Evolutionary conservation across 2,888 invertebrate genomes (phyloP), one percentile per base, ranked within the genome.

Genomic region (Axea sp.): DNA sequence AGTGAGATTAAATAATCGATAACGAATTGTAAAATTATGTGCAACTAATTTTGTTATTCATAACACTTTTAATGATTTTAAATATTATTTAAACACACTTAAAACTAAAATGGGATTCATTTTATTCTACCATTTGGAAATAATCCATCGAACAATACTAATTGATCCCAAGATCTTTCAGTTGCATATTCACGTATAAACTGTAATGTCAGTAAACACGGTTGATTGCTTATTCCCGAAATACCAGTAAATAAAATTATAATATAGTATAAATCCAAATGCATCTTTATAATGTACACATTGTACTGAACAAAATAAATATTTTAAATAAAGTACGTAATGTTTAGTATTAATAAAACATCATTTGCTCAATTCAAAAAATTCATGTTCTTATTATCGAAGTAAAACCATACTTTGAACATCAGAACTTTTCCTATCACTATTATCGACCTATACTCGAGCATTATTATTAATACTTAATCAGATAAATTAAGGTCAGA

Each of bases 111-210:
- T n/a, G n/a, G n/a, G n/a, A n/a, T n/a, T n/a, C n/a, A n/a, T n/a
- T n/a, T n/a, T n/a, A n/a, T 39, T 15, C 77, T 60, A 84, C 84
- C 79, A 15, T 80, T 72, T 1, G 79, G 69, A 14, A 51, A 76
- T n/a, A 19, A 24, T 35, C 12, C 68, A 1, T 89, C 86, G 73
- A 89, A 90, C 0, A 91, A 78, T 1, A 90, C 78, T 0, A 89
- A 86, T 59, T 91, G 90, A 0, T 88, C 88, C 91, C 90, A 91
- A 0, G 89, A 89, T 39, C 90, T 85, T 89, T 90, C 90, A 9
- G 89, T 80, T 0, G 89, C 89, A 59, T 90, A 90, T 64, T 91
- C 90, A 67, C 90, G 76, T 1, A 90, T 86, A 33, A 90, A 88
- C 15, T 89, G 88, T 9, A 90, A 78, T 0, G 88, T 83, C 4